These are phyloP conservation scores for Nephrotoma appendiculata DNA, from an alignment of 2,888 invertebrate genomes.

Conservation along the genomic window DNA sequence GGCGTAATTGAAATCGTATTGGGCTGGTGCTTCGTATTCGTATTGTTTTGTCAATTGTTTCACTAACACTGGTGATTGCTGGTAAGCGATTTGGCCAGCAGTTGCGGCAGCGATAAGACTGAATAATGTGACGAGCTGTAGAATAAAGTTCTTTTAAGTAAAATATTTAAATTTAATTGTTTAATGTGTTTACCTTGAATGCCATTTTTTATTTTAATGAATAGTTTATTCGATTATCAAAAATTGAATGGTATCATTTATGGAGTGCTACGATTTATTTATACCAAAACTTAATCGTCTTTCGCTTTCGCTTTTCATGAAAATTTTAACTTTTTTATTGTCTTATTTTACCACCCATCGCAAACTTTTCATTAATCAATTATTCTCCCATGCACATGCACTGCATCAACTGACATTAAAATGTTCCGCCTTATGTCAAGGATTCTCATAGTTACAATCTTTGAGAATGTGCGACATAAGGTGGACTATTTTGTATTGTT, in stretches of 20 bases:
- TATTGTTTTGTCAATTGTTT: slow-evolving; percentile 17
- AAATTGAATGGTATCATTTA: neutral
- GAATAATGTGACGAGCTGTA: neutral
- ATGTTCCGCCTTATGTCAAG: too few species aligned
- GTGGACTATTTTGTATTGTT: too few species aligned
- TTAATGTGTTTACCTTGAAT: neutral
- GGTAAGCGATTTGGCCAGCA: neutral
- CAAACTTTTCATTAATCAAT: too few species aligned
- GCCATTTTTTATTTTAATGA: neutral
- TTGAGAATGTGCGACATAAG: too few species aligned
- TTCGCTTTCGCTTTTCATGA: neutral
- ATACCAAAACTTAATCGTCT: neutral
- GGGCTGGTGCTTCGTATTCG: slow-evolving; percentile 24
- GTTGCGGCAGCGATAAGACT: slow-evolving; percentile 6
- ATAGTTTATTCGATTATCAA: neutral
- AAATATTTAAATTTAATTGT: neutral
- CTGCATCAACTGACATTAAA: too few species aligned
- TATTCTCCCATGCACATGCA: too few species aligned
- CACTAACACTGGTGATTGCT: slow-evolving; percentile 15
- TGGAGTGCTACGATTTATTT: neutral
- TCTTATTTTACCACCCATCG: too few species aligned
- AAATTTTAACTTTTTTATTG: neutral
- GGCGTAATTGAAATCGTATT: slow-evolving; percentile 21
- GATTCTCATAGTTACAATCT: too few species aligned
- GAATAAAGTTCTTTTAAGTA: neutral